These are phyloP conservation scores for Pachyramphus minor DNA, from an alignment of 2,113 vertebrate genomes.

Conservation along the genomic window DNA sequence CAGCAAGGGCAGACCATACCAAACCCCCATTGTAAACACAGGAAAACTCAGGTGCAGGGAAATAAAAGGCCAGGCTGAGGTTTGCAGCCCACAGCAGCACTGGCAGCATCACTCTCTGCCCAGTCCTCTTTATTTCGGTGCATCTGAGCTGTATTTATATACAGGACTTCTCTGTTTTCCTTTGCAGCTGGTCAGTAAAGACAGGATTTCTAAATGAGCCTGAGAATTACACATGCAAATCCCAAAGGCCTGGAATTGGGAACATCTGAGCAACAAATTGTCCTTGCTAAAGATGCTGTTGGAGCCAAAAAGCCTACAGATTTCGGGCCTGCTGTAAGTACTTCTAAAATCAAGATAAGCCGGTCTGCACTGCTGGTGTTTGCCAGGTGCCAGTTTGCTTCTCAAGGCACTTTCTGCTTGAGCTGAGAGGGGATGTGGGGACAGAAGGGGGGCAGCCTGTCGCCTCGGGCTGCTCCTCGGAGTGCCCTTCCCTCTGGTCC, in stretches of 20 bases:
- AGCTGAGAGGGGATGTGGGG: not conserved
- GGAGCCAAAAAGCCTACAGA: constrained; percentile 33
- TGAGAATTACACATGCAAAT: constrained; percentile 41
- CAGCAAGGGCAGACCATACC: not conserved
- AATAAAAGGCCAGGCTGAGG: not conserved
- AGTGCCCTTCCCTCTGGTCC: not conserved
- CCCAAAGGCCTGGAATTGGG: constrained; percentile 7
- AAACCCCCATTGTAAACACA: not conserved
- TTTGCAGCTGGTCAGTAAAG: constrained; percentile 7
- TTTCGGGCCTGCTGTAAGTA: not conserved
- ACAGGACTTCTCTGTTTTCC: not conserved
- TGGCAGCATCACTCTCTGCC: not conserved
- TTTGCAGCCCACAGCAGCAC: not conserved
- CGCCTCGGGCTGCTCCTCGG: not conserved
- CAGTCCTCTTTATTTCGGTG: not conserved
- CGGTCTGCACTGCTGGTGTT: not conserved
- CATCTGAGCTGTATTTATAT: not conserved
- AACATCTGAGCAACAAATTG: constrained; percentile 56
- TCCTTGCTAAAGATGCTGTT: constrained; percentile 3
- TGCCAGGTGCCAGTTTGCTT: not conserved
- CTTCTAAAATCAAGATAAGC: not conserved
- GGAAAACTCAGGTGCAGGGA: not conserved
- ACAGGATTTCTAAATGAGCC: constrained; percentile 20
- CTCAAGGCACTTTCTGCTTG: not conserved
- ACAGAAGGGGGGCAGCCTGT: not conserved